Conservation (phyloP, 2,113 vertebrate species). For the Chelonoidis abingdonii region DNA sequence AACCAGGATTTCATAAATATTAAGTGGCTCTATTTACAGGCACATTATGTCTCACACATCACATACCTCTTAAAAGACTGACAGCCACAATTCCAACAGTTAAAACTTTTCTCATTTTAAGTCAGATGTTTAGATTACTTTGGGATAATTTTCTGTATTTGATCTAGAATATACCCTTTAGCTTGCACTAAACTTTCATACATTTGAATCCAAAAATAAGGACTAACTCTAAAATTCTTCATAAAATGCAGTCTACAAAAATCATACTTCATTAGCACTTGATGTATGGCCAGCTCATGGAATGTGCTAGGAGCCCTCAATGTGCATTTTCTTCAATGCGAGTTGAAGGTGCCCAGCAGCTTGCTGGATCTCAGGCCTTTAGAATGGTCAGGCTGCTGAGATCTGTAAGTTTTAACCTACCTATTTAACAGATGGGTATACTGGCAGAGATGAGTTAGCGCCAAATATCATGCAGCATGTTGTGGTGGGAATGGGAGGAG, state of each 20-base stretch:
- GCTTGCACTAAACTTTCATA: background rate
- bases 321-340: background rate
- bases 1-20: background rate
- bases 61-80: background rate
- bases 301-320: background rate
- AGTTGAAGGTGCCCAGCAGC: background rate
- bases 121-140: background rate
- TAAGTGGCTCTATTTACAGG: background rate
- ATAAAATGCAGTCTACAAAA: background rate
- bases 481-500: background rate
- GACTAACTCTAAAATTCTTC: background rate
- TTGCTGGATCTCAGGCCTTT: background rate
- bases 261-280: background rate
- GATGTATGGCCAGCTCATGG: background rate
- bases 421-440: background rate
- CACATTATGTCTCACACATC: background rate
- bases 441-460: background rate
- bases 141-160: background rate
- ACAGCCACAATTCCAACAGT: background rate
- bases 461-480: background rate
- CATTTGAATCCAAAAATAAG: background rate
- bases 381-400: background rate
- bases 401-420: background rate
- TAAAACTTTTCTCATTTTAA: background rate
- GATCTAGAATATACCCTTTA: background rate